phyloP scores from a whole-genome alignment of 1,140 invertebrate genomes.

The Asobara japonica region DNA sequence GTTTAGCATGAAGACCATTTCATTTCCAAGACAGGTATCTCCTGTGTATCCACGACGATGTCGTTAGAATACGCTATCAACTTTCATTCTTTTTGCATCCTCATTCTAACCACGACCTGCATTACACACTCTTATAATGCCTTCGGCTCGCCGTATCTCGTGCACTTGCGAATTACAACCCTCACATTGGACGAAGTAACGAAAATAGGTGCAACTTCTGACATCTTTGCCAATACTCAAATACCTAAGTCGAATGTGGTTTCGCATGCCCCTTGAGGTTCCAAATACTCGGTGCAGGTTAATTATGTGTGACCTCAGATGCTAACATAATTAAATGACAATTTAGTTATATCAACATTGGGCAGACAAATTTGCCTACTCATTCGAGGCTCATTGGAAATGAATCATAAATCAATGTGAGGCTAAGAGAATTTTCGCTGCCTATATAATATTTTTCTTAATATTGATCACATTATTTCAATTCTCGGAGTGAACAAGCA shows the following conservation, averaged over 20 bases:
- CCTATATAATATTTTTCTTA: no score
- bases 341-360: no score
- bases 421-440: no score
- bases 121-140: slow-evolving; percentile 44
- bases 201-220: slow-evolving; percentile 24
- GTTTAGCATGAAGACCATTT: slow-evolving; percentile 44
- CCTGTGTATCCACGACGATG: background rate
- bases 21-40: slow-evolving; percentile 14
- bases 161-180: slow-evolving; percentile 18
- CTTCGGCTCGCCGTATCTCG: slow-evolving; percentile 13
- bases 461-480: no score
- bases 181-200: background rate
- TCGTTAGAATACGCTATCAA: slow-evolving; percentile 25
- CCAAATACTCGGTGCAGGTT: no score
- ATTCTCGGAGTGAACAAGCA: no score
- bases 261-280: no score
- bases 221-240: slow-evolving; percentile 25
- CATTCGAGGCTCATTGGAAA: no score
- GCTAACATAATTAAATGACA: no score
- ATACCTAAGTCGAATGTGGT: slow-evolving; percentile 19
- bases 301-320: no score
- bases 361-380: no score
- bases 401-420: no score
- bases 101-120: slow-evolving; percentile 55
- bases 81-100: slow-evolving; percentile 47